Percentiles rank a stretch among this genome's conserved stretches.
Conservation (phyloP, 2,888 invertebrate genomes). For the Seira sanloemensis region DNA sequence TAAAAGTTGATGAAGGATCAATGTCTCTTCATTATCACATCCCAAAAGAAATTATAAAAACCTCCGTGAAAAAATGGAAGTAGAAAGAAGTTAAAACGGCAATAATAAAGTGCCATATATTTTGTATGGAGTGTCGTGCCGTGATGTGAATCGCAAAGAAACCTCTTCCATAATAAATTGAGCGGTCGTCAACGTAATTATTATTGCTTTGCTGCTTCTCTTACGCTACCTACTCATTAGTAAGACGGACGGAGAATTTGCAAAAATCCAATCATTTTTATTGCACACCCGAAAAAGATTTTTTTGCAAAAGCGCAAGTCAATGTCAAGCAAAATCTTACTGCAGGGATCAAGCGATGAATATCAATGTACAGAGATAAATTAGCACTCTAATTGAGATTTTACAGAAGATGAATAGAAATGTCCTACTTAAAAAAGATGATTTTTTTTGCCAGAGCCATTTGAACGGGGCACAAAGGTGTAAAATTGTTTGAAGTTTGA, state of each 20-base stretch:
- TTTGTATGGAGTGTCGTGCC: no score
- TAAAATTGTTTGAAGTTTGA: no score
- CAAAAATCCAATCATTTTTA: constrained; percentile 3
- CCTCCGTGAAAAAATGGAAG: not conserved
- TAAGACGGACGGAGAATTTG: not conserved
- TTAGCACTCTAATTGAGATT: not conserved
- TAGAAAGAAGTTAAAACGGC: not conserved
- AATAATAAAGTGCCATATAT: no score
- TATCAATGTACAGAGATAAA: not conserved
- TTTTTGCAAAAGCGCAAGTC: no score
- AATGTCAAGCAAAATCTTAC: no score
- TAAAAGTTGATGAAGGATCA: constrained; percentile 42
- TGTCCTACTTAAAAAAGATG: constrained; percentile 13
- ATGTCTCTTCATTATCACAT: constrained; percentile 21
- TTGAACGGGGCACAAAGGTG: no score
- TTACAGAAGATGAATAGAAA: constrained; percentile 39
- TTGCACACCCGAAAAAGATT: constrained; percentile 57
- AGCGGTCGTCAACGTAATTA: no score
- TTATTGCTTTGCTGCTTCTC: constrained; percentile 28
- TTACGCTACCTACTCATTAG: constrained; percentile 33
- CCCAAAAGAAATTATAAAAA: not conserved
- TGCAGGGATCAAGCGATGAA: not conserved
- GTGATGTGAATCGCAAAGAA: constrained; percentile 12
- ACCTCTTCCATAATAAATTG: no score
- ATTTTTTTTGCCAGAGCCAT: no score